Evolutionary conservation across 2,797 vertebrate genomes (phyloP).

Genomic region (Tympanoctomys barrerae): DNA sequence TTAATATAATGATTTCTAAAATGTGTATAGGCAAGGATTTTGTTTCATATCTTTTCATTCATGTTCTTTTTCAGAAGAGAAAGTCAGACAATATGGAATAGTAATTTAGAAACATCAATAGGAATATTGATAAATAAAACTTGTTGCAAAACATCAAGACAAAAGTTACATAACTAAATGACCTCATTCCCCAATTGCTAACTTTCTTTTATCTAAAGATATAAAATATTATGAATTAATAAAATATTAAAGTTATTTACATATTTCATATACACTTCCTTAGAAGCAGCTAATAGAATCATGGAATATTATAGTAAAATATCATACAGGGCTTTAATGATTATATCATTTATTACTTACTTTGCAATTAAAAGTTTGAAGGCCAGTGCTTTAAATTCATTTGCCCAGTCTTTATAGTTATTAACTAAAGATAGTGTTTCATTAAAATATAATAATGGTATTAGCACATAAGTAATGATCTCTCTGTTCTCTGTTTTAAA

Average conservation of each 20-base stretch:
- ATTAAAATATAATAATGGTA: conserved; percentile 17
- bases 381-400: background rate
- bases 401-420: background rate
- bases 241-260: background rate
- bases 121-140: background rate
- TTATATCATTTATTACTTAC: conserved; percentile 10
- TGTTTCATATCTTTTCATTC: background rate
- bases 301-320: background rate
- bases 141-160: background rate
- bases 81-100: conserved; percentile 4
- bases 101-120: background rate
- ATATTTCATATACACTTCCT: background rate
- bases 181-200: background rate
- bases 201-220: background rate
- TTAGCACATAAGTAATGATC: background rate
- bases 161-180: conserved; percentile 31
- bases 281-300: background rate
- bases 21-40: background rate
- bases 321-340: background rate
- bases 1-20: conserved; percentile 17
- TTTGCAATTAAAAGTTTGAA: conserved; percentile 42
- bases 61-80: background rate
- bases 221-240: background rate
- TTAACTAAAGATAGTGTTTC: background rate
- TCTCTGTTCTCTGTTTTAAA: conserved; percentile 7